phyloP scores from a whole-genome alignment of 2,888 invertebrate genomes.

The Danaus chrysippus region DNA sequence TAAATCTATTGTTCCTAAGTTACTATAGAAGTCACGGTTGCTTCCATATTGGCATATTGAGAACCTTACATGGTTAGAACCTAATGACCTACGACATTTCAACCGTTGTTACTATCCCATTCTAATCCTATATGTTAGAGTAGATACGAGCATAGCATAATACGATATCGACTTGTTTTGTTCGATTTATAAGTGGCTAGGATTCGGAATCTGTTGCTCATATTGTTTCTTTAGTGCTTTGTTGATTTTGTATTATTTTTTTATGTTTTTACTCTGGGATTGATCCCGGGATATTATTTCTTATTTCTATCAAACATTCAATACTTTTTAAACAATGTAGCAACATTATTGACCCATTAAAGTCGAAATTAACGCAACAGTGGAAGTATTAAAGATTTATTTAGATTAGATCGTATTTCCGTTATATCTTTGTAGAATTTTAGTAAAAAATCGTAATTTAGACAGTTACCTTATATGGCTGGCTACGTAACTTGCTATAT shows the following conservation, averaged over 20 bases:
- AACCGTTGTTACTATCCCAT: constrained; percentile 60
- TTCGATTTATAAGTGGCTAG: constrained; percentile 70
- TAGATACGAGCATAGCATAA: constrained; percentile 61
- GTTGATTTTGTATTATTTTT: constrained; percentile 35
- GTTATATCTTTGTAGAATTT: constrained; percentile 4
- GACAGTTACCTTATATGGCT: constrained; percentile 25
- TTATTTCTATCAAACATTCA: neutral
- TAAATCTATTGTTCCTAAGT: constrained; percentile 69
- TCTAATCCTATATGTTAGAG: constrained; percentile 46
- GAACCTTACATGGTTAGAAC: constrained; percentile 70
- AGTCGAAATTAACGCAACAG: neutral
- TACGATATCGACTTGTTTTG: constrained; percentile 73
- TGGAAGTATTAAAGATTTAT: neutral
- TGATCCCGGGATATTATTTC: neutral
- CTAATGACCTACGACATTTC: constrained; percentile 79
- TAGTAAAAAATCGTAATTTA: constrained; percentile 23
- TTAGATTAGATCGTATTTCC: too few species aligned
- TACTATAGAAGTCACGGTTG: constrained; percentile 67
- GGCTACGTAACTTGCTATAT: neutral
- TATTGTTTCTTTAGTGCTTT: constrained; percentile 57
- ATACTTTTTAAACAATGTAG: neutral
- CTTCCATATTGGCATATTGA: constrained; percentile 78
- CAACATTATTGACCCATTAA: neutral
- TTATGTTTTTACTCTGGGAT: constrained; percentile 9
- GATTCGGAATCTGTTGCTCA: constrained; percentile 65